phyloP scores from a whole-genome alignment of 2,797 vertebrate genomes.

The Hypotaenidia philippensis region DNA sequence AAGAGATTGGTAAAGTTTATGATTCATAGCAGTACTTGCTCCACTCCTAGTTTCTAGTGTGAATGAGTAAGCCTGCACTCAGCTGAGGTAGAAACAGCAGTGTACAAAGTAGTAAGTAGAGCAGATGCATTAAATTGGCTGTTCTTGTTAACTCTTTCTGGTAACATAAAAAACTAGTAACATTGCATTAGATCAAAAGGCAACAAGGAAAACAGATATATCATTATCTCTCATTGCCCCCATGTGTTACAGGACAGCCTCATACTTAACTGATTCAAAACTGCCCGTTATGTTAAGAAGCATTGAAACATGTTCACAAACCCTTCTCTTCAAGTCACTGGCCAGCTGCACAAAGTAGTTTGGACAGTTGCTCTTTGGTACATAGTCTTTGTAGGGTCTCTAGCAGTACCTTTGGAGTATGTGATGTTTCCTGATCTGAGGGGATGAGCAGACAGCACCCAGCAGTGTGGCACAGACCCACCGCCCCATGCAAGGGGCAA shows the following conservation, averaged over 20 bases:
- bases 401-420: background rate
- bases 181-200: background rate
- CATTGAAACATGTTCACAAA: background rate
- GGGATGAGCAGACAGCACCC: background rate
- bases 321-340: background rate
- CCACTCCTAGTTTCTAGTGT: slow-evolving; percentile 8
- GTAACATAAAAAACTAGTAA: background rate
- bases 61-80: background rate
- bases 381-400: background rate
- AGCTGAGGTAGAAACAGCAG: background rate
- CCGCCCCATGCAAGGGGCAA: background rate
- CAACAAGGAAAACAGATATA: background rate
- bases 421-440: background rate
- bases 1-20: slow-evolving; percentile 8
- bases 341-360: background rate
- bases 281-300: background rate
- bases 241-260: background rate
- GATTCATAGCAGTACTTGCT: slow-evolving; percentile 15
- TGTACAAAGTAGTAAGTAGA: background rate
- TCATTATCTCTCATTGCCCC: background rate
- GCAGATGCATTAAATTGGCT: background rate
- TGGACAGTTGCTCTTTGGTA: background rate
- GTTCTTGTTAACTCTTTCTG: slow-evolving; percentile 32
- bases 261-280: background rate
- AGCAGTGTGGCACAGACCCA: background rate